Conservation (phyloP, 2,888 invertebrate species). For the Lepidochrysops patricia region DNA sequence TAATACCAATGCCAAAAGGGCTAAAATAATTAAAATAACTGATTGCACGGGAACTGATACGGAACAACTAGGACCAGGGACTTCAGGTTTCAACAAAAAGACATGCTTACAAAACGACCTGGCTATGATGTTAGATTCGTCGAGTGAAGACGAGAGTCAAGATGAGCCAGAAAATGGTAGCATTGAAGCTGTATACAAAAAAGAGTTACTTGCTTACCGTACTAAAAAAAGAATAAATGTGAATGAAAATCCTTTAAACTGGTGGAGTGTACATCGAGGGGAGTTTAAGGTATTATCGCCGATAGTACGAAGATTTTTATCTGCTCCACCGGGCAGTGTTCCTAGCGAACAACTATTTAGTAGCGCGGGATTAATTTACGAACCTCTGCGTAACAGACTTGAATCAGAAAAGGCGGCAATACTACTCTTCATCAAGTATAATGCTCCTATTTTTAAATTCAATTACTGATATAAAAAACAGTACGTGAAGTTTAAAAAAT, state of each 20-base stretch:
- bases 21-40: conserved; percentile 5
- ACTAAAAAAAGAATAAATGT: conserved; percentile 11
- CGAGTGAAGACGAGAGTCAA: background rate
- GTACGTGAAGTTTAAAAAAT: no score
- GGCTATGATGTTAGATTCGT: conserved; percentile 16
- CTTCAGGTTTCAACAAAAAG: background rate
- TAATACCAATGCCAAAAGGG: background rate
- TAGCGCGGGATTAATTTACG: conserved; percentile 20
- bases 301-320: conserved; percentile 3
- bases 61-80: conserved; percentile 6
- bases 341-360: conserved; percentile 23
- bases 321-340: conserved; percentile 23
- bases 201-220: conserved; percentile 14
- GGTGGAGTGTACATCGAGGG: conserved; percentile 8
- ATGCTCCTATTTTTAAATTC: no score
- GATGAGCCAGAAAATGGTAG: background rate
- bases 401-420: no score
- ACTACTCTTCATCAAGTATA: no score
- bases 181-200: conserved; percentile 4
- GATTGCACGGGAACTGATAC: conserved; percentile 1
- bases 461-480: no score
- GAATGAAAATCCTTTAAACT: conserved; percentile 13
- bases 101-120: conserved; percentile 10
- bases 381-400: no score
- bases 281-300: conserved; percentile 20